Percentiles rank a stretch among this genome's conserved stretches.
phyloP scores from a whole-genome alignment of 1,140 invertebrate species.

The Drosophila setifemur region DNA sequence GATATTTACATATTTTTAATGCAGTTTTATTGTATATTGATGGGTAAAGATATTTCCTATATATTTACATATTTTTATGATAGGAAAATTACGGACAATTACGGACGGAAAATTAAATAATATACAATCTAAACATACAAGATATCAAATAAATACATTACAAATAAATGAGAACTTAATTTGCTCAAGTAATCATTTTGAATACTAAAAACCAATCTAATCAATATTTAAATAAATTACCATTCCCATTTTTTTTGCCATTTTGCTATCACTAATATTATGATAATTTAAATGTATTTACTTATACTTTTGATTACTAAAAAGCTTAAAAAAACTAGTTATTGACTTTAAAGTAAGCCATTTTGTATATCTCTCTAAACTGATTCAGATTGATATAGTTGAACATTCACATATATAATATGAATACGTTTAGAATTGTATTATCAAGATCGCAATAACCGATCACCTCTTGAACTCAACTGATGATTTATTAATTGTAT shows the following conservation, averaged over 20 bases:
- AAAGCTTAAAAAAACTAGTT: neutral
- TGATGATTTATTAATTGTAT: constrained; percentile 38
- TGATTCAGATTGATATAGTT: constrained; percentile 16
- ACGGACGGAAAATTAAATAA: no score
- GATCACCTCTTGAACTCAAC: neutral
- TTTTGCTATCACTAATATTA: neutral
- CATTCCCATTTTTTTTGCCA: no score
- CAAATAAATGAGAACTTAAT: no score
- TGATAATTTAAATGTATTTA: neutral
- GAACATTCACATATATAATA: neutral
- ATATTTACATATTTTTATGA: no score
- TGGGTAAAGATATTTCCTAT: no score
- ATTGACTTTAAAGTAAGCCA: neutral
- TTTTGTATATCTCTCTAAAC: neutral
- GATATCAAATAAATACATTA: no score
- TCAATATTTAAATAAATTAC: neutral
- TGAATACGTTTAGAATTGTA: constrained; percentile 2
- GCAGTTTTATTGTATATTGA: no score
- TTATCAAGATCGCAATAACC: neutral
- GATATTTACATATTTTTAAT: no score
- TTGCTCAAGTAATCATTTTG: no score
- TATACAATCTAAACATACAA: no score
- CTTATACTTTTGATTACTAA: neutral
- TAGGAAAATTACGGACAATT: no score
- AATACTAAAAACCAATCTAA: neutral